These are phyloP conservation scores for Himalopsyche anomala DNA, from an alignment of 2,888 invertebrate genomes.

Conservation along the genomic window DNA sequence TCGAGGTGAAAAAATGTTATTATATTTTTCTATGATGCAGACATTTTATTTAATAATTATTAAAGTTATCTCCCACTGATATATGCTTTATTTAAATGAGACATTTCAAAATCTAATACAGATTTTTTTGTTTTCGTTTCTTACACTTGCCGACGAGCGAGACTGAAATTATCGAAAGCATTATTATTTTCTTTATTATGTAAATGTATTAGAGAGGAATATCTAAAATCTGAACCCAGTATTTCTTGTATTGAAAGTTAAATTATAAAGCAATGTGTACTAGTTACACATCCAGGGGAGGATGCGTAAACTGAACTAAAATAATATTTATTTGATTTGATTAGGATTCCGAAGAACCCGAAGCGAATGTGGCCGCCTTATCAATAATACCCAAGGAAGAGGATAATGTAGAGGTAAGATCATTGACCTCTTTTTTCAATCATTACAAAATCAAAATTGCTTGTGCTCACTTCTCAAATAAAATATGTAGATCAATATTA, in stretches of 20 bases:
- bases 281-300: too few relatives aligned
- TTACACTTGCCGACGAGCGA: too few relatives aligned
- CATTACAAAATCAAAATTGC: too few relatives aligned
- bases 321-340: slow-evolving; percentile 36
- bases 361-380: slow-evolving; percentile 56
- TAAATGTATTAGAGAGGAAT: too few relatives aligned
- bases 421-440: background rate
- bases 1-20: slow-evolving; percentile 66
- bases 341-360: slow-evolving; percentile 51
- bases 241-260: too few relatives aligned
- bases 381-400: slow-evolving; percentile 58
- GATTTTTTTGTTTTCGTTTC: too few relatives aligned
- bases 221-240: too few relatives aligned
- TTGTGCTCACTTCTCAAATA: too few relatives aligned
- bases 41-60: background rate
- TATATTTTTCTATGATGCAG: background rate
- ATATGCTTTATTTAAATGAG: background rate
- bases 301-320: background rate
- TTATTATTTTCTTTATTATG: too few relatives aligned
- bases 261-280: too few relatives aligned
- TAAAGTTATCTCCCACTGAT: background rate
- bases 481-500: background rate
- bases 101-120: too few relatives aligned
- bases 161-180: too few relatives aligned
- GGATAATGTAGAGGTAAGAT: slow-evolving; percentile 49